Evolutionary conservation across 2,113 vertebrate genomes (phyloP), one percentile per base, ranked within the genome.

Genomic region (Platysteira castanea): DNA sequence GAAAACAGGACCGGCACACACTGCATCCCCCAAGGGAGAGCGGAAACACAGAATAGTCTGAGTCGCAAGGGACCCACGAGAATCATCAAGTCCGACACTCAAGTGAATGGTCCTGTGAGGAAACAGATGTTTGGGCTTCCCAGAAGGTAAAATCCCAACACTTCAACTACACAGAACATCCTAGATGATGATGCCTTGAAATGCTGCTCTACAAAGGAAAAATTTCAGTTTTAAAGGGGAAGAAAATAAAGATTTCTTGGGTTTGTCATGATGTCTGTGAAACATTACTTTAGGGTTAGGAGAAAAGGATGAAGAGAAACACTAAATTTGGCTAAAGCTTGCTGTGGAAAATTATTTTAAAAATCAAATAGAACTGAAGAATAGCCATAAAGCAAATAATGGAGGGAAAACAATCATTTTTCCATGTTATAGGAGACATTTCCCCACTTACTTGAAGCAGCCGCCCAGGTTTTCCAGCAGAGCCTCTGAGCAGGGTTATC

Each of bases 341-440:
- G 0, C 15, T 6, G 8, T 1, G 0, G 9, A 70, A 76, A 79
- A 68, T 2, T 9, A 27, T 2, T 15, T 24, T 52, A 7, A 3
- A 30, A 4, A 52, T 0, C 15, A 56, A n/a, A 50, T 0, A 50
- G 5, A 93, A 91, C 28, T 2, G 2, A 79, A 69, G 3, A 37
- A 50, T 0, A 6, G 3, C 3, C 49, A 27, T 15, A 81, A 67
- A 75, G 3, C 5, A 74, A 83, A 75, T 11, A 24, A 15, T 0
- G 3, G 3, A 1, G 3, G 7, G 6, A 17, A 79, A 89, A 5
- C 31, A 68, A 57, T 1, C 1, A 0, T 7, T 56, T 42, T 39
- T 4, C 13, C 3, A 0, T 5, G 6, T 19, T 52, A 19, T 4
- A 8, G 5, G 27, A 35, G 18, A 9, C 15, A 54, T 69, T 69